A percentile compares a stretch with the other conserved stretches of the same genome.
These are phyloP conservation scores for Chelidonichthys spinosus DNA, from an alignment of 2,797 vertebrate genomes.

Conservation along the genomic window DNA sequence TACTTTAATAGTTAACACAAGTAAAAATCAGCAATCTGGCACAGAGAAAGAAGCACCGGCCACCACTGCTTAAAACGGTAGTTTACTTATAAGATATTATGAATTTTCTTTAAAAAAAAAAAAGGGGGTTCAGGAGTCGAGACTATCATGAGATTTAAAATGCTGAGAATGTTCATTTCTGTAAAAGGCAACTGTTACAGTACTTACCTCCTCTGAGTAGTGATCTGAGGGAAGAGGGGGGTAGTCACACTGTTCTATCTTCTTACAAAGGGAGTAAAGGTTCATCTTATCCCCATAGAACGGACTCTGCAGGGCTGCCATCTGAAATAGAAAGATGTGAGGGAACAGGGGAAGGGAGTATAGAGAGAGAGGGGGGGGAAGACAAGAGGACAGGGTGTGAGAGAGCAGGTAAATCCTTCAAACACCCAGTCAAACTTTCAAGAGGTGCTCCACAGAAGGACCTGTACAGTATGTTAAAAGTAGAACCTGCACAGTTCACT, in stretches of 20 bases:
- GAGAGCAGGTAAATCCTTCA: slow-evolving; percentile 22
- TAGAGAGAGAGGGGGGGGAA: slow-evolving; percentile 8
- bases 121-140: slow-evolving; percentile 8
- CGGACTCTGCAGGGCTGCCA: slow-evolving; percentile 97
- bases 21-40: slow-evolving; percentile 58
- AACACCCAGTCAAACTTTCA: slow-evolving; percentile 30
- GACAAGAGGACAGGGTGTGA: slow-evolving; percentile 25
- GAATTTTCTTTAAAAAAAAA: slow-evolving; percentile 12
- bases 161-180: slow-evolving; percentile 23
- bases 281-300: slow-evolving; percentile 99
- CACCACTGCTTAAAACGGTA: slow-evolving; percentile 17
- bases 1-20: slow-evolving; percentile 34
- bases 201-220: slow-evolving; percentile 95
- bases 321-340: slow-evolving; percentile 84
- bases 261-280: slow-evolving; percentile 98
- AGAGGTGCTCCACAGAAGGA: slow-evolving; percentile 29
- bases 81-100: slow-evolving; percentile 3
- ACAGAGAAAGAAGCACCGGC: slow-evolving; percentile 18
- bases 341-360: slow-evolving; percentile 15
- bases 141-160: slow-evolving; percentile 22
- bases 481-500: slow-evolving; percentile 6
- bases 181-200: slow-evolving; percentile 21
- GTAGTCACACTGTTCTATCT: slow-evolving; percentile 99
- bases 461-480: neutral
- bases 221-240: slow-evolving; percentile 98